These are phyloP conservation scores for Hyaena hyaena DNA, from an alignment of 2,113 vertebrate species.

Conservation along the genomic window DNA sequence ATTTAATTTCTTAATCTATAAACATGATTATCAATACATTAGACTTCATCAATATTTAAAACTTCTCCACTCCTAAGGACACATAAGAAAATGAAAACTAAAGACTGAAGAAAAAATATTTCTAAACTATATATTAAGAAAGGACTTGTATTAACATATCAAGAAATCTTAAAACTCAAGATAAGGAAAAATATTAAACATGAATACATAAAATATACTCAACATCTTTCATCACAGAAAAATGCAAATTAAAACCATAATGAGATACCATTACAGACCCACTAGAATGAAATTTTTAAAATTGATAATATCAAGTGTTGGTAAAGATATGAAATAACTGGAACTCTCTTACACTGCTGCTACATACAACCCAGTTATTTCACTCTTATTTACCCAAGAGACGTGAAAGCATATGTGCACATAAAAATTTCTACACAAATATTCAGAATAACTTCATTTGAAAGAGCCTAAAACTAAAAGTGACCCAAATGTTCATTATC, in stretches of 20 bases:
- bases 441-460: neutral
- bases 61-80: neutral
- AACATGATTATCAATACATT: neutral
- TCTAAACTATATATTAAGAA: neutral
- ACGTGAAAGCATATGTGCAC: neutral
- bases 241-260: neutral
- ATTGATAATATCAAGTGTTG: neutral
- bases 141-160: neutral
- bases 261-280: neutral
- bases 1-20: neutral
- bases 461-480: neutral
- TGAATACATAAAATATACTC: neutral
- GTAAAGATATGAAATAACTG: neutral
- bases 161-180: neutral
- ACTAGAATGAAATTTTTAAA: neutral
- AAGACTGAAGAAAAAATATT: neutral
- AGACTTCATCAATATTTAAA: neutral
- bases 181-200: neutral
- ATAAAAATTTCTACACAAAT: neutral
- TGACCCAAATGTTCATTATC: neutral
- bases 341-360: neutral
- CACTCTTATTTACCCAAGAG: neutral
- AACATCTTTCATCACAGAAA: neutral
- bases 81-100: neutral
- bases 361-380: neutral